Evolutionary conservation across 2,797 vertebrate species (phyloP), one percentile per base, ranked within the genome.

Genomic region (Antrozous pallidus): DNA sequence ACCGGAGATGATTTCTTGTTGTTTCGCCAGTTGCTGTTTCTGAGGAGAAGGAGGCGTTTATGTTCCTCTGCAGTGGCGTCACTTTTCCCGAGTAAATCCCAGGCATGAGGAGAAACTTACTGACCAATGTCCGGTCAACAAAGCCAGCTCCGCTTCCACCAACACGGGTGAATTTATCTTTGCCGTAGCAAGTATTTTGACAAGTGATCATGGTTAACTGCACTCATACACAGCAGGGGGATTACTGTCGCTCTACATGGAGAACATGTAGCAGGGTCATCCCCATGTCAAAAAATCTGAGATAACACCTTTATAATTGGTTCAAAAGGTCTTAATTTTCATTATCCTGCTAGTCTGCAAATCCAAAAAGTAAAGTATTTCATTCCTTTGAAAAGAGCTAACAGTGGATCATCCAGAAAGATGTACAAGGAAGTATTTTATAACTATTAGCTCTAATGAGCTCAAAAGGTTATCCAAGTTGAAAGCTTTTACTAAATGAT

Each of bases 401-500:
- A 71, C 18, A 22, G 26, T 61, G 77, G 82, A 88, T 38, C n/a
- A 71, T 86, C 71, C 71, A 93, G 28, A 84, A 97, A 94, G 91
- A 94, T 93, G 94, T 86, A 95, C 49, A 71, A 97, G 91, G 96
- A 97, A 98, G 96, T 92, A 94, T 94, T 91, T 97, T 93, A 82
- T 94, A 94, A 93, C 97, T 93, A 92, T 97, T 97, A 97, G 91
- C 61, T 91, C 24, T 97, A 97, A 97, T 97, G 94, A 93, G 93
- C 95, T 95, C 18, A 89, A 95, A 96, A 97, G 77, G 90, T 90
- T 94, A 96, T 82, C 96, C 94, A 95, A 95, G 83, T 97, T 97
- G 97, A 95, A 95, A 96, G 95, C 83, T 97, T 98, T 97, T 95
- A 97, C 97, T 96, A 97, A 90, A 95, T 94, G 91, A 96, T 97